Evolutionary conservation across 2,113 vertebrate species (phyloP), one percentile per base, ranked within the genome.

Genomic region (Crotophaga sulcirostris): DNA sequence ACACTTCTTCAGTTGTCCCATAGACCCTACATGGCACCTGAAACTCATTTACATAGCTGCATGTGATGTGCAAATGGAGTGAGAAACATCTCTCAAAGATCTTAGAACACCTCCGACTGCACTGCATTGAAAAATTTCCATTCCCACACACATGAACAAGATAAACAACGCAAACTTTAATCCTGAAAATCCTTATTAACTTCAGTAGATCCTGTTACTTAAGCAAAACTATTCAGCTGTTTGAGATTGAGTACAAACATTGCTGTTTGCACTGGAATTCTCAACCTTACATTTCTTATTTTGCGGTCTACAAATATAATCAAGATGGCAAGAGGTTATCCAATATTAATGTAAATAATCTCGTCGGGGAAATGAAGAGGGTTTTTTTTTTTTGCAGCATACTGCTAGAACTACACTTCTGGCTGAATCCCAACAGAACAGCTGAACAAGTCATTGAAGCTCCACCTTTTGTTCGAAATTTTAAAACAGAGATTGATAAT

Each of bases 361-460:
- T 82, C 33, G 34, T 0, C 8, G 11, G 26, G 16, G 26, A 87
- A 72, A 83, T 1, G 1, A 13, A 59, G 28, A 9, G 6, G 16
- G 69, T 7, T 26, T 9, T 45, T 3, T 8, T 25, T 8, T 51
- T 3, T 49, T 28, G 16, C 18, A 51, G 51, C 15, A 38, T 21
- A 28, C 28, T 60, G 47, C 24, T 81, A 70, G 29, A 90, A 34
- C 73, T 20, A 81, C 25, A 28, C 21, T 45, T 62, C 34, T 64
- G 72, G 16, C 54, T 90, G 66, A 42, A 47, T 44, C 40, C 42
- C 70, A 93, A 51, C 9, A 60, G 38, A 75, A 68, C 62, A 76
- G 20, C 19, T 47, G 28, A 76, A 68, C 15, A 62, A 69, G 7
- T 77, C 67, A 74, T 68, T 20, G 36, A 93, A 84, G 20, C 21